Percentiles rank a stretch among this genome's conserved stretches.
Evolutionary conservation across 2,113 vertebrate genomes (phyloP).

Genomic region (Spizaetus ornatus): DNA sequence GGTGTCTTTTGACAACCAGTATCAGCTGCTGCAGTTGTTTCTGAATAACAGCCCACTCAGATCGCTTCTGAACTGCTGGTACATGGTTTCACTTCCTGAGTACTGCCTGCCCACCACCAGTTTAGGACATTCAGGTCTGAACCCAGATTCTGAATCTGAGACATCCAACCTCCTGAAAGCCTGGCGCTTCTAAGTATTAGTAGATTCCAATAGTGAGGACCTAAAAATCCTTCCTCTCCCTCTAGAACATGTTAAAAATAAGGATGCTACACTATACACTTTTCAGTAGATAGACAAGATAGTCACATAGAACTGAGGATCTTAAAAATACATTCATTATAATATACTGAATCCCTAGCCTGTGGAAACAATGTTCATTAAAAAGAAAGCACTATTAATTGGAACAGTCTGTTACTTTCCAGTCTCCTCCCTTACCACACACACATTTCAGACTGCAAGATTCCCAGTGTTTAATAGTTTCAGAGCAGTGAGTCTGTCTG

Average conservation of each 20-base stretch:
- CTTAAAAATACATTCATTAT: background rate
- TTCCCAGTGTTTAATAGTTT: background rate
- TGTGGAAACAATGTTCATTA: conserved; percentile 24
- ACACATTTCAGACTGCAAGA: conserved; percentile 26
- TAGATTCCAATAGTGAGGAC: background rate
- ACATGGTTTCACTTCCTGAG: background rate
- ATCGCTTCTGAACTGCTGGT: background rate
- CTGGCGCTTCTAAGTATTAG: background rate
- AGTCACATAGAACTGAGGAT: background rate
- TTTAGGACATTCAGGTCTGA: background rate
- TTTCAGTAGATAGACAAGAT: background rate
- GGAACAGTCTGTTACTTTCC: conserved; percentile 49
- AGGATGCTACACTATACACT: background rate
- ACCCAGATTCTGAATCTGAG: background rate
- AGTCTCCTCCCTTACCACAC: conserved; percentile 57
- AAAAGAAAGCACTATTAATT: conserved; percentile 40
- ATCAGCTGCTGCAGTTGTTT: background rate
- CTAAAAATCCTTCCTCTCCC: background rate
- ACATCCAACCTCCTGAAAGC: background rate
- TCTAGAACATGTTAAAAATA: background rate
- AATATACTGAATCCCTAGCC: background rate
- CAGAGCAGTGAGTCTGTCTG: background rate
- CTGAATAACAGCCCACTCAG: background rate
- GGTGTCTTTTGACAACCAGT: background rate
- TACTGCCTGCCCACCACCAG: background rate